Evolutionary conservation across 2,888 invertebrate species (phyloP), one percentile per base, ranked within the genome.

Genomic region (Diachrysia chrysitis): DNA sequence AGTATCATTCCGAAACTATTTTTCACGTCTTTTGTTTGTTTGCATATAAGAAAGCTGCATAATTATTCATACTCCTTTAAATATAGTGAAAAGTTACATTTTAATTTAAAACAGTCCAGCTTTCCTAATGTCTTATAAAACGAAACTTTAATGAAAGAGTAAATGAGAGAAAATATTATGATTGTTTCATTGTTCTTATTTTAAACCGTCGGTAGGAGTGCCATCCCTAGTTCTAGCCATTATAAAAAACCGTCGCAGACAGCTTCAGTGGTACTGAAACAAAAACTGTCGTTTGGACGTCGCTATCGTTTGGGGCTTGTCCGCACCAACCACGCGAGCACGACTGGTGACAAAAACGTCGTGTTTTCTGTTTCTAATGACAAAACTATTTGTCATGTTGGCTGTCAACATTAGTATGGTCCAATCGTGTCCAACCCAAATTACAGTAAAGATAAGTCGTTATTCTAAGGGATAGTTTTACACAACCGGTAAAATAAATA

Each of bases 241-340:
- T 69, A 62, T 68, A 73, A 64, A 75, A 61, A 73, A 73, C 69
- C 23, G 21, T 56, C 64, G 56, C 64, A 77, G 61, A 68, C 54
- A 42, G 55, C 64, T 73, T 61, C 32, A 65, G 69, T 54, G 62
- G 62, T 63, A 65, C 59, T 54, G 42, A 69, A 58, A 35, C 75
- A 73, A 75, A 73, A 78, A 73, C 10, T 32, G 32, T 32, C 32
- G 32, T 32, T 32, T 32, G 32, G 32, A 1, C 32, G 32, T 32
- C 37, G 63, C 51, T 66, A 48, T 68, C 73, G 73, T 63, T 61
- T 46, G 51, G 48, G 69, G 21, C 78, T 69, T 62, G 78, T 75
- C 21, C 35, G 25, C 16, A 64, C 63, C 57, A 75, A 73, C 61
- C 68, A 68, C 57, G 14, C 78, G 67, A 73, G 68, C 62, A 73